Base-by-base conservation (phyloP, 2,797 vertebrate genomes). In the Toxotes lorentzi region DNA sequence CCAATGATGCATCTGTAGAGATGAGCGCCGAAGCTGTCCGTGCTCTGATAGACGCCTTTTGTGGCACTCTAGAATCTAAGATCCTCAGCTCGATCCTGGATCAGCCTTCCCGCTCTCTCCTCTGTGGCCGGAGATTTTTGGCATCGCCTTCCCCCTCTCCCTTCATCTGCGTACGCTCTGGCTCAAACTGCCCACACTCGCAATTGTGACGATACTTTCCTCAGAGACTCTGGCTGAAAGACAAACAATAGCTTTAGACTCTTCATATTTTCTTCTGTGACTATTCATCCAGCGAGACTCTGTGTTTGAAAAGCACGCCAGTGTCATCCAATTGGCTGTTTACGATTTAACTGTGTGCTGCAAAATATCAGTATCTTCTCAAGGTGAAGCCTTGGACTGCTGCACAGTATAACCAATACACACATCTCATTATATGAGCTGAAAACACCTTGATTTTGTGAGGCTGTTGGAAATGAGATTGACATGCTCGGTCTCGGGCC, bases 381-480 rank as follows among this genome's bases (percentile, higher is more conserved):
- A 81, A 92, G 88, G 89, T 86, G 86, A 89, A 91, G 86, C 87
- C 87, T 86, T 89, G 81, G 84, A 92, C 91, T 79, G 16, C 17
- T 73, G 78, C 83, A 67, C 85, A 62, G 72, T 57, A 73, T 61
- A 80, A 87, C 85, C 79, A 84, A 90, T 53, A 81, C 82, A 85
- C 86, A 86, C 83, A 82, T 84, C 78, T 85, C 76, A 65, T 87
- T 88, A 83, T 73, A 69, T 76, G 83, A 82, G 81, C 73, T 83
- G 69, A 90, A 93, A 91, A 88, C 91, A 92, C 84, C 86, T 90
- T 88, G 91, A 94, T 93, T 92, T 93, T 89, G 85, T 85, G 89
- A 88, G 86, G 86, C 88, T 83, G 85, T 82, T 86, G 85, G 91
- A 95, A 95, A 95, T 95, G 87, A 95, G 93, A 94, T 94, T 94